These are phyloP conservation scores for Prionailurus bengalensis DNA, from an alignment of 2,113 vertebrate genomes.

Conservation along the genomic window DNA sequence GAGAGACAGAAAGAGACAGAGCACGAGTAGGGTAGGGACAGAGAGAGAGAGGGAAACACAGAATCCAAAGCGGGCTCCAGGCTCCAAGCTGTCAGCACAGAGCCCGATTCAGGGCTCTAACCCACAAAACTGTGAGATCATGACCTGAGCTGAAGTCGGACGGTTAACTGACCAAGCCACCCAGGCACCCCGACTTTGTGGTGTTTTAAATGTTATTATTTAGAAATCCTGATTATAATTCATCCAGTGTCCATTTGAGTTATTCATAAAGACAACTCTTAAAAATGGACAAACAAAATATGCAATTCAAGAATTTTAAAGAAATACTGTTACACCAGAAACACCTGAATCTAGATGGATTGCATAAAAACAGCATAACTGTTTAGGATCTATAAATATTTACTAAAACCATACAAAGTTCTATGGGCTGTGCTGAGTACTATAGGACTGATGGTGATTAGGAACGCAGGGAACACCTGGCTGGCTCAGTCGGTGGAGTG, in stretches of 20 bases:
- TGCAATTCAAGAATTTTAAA: constrained; percentile 7
- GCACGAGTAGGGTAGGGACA: too few relatives aligned
- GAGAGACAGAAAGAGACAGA: too few relatives aligned
- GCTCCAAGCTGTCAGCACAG: too few relatives aligned
- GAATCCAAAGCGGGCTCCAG: too few relatives aligned
- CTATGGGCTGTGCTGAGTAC: too few relatives aligned
- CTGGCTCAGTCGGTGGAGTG: too few relatives aligned
- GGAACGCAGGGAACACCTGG: neutral
- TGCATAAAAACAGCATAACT: neutral
- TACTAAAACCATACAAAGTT: neutral
- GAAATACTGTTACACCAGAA: neutral
- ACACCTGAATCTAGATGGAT: neutral
- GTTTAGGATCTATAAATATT: neutral
- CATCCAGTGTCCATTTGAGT: neutral
- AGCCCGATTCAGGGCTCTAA: too few relatives aligned
- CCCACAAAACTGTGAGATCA: too few relatives aligned
- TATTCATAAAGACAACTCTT: neutral
- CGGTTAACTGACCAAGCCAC: too few relatives aligned
- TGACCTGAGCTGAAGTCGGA: too few relatives aligned
- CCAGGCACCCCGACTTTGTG: neutral
- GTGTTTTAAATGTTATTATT: neutral
- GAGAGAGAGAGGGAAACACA: too few relatives aligned
- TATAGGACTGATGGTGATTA: neutral
- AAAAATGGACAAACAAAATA: neutral
- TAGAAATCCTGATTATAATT: constrained; percentile 17